Base-by-base conservation (phyloP, 2,797 vertebrate genomes). In the Amazona ochrocephala region DNA sequence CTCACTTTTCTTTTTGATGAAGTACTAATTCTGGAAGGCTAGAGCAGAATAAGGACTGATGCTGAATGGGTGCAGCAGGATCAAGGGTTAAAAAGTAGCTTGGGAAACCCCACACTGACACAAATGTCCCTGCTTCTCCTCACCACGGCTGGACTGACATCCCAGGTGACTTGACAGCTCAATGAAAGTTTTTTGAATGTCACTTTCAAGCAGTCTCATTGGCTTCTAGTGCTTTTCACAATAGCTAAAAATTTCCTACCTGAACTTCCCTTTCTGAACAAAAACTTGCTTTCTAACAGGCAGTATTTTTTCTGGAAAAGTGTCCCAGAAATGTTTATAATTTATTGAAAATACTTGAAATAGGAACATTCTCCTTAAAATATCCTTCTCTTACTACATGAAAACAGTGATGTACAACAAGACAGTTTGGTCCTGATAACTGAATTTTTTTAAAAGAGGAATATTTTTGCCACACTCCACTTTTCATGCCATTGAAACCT, bases 11-110 rank as follows among this genome's bases (percentile, higher is more conserved):
- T 50, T 71, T 79, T 50, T 34, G 10, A 45, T 34, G 26, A 81
- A 44, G 13, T 12, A 37, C 15, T 3, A 0, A 1, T 44, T 71
- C 58, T 53, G 48, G 48, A 47, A 90, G 44, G 29, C 18, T 75
- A 22, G 34, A 48, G 24, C 41, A 37, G 58, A 62, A 39, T 13
- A 56, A 84, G 15, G 30, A 58, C 15, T 2, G 0, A 41, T 72
- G 34, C 10, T 5, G 6, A 83, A 80, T 1, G 2, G 45, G 3
- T 37, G 42, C 26, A 77, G 58, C 0, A 0, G 37, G 21, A 42
- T 22, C 22, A 0, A 0, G n/a, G 11, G 21, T 73, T 86, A 47
- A 90, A 84, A 84, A 48, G 14, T n/a, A 30, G 7, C 45, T 7
- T 58, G n/a, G 29, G 37, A 39, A 85, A 20, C 24, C 72, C 64